Base-by-base conservation (phyloP, 1,140 invertebrate species). In the Phymastichus coffea region DNA sequence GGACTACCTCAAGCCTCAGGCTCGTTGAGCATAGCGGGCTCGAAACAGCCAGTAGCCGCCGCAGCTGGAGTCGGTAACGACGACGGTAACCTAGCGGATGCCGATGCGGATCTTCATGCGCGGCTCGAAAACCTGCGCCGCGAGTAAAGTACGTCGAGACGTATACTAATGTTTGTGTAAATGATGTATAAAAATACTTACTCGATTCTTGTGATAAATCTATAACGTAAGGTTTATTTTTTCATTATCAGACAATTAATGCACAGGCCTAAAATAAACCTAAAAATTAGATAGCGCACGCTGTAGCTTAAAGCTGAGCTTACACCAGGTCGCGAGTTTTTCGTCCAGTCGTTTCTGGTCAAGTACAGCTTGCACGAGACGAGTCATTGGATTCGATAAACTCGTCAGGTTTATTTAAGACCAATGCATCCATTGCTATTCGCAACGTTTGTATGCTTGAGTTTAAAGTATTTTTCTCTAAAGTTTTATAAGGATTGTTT, bases 41-140 rank as follows among this genome's bases (percentile, higher is more conserved):
- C 75, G 1, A 85, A 83, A 58, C 79, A 83, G 33, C 81, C 81
- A 10, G 81, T 83, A 49, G 83, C 84, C 30, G 80, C 83, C 25
- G 79, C 83, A 30, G 83, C 85, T 12, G 72, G 74, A 23, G 71
- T 76, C 7, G 81, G 78, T 3, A 80, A 80, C 0, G 81, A 81
- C 4, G 77, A 76, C 14, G 83, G 84, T 19, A 85, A 85, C 58
- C 77, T 88, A 28, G 84, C 84, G 7, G 94, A 97, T 82, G 93
- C 94, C 4, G 96, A 97, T 83, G 94, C 94, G 22, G 94, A 98
- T 80, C 81, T 98, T 48, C 94, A 97, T 81, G 95, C 95, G 6
- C 83, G 96, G 65, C 83, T 98, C 61, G 94, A 98, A 78, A 97
- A 97, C 80, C 80, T 98, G 60, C 84, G 94, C 66, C 85, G 94